Conservation (phyloP, 2,113 vertebrate species). For the Dunckerocampus dactyliophorus region DNA sequence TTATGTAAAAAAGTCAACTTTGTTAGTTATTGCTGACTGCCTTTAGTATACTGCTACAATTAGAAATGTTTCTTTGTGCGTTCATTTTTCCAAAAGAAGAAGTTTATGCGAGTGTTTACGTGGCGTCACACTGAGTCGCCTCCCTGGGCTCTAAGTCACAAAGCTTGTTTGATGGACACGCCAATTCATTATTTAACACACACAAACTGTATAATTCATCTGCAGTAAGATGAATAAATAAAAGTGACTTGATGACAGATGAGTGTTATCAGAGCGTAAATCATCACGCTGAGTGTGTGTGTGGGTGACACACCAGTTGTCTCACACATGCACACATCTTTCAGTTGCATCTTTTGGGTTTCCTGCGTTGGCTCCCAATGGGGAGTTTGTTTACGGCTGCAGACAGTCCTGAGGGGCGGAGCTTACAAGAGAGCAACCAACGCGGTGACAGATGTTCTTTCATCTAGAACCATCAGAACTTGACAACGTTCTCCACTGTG, state of each 20-base stretch:
- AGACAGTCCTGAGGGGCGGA: not conserved
- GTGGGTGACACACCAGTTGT: not conserved
- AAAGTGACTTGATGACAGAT: conserved; percentile 41
- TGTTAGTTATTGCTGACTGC: too few relatives aligned
- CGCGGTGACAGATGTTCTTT: too few relatives aligned
- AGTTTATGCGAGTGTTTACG: not conserved
- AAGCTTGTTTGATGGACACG: conserved; percentile 62
- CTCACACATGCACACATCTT: not conserved
- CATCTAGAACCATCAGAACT: not conserved
- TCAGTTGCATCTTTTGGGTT: too few relatives aligned
- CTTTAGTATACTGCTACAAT: too few relatives aligned
- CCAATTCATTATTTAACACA: conserved; percentile 58
- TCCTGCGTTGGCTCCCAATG: not conserved
- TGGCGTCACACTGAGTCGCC: conserved; percentile 33
- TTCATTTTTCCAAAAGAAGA: not conserved
- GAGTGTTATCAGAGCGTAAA: conserved; percentile 43
- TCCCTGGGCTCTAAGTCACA: conserved; percentile 41
- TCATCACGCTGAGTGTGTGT: conserved; percentile 17
- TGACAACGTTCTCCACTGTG: not conserved
- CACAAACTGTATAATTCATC: conserved; percentile 54
- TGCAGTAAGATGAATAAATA: conserved; percentile 63
- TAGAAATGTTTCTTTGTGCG: too few relatives aligned
- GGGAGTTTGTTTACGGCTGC: not conserved
- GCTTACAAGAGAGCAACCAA: not conserved
- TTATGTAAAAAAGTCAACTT: not conserved